Evolutionary conservation across 2,113 vertebrate species (phyloP).

Genomic region (Tichodroma muraria): DNA sequence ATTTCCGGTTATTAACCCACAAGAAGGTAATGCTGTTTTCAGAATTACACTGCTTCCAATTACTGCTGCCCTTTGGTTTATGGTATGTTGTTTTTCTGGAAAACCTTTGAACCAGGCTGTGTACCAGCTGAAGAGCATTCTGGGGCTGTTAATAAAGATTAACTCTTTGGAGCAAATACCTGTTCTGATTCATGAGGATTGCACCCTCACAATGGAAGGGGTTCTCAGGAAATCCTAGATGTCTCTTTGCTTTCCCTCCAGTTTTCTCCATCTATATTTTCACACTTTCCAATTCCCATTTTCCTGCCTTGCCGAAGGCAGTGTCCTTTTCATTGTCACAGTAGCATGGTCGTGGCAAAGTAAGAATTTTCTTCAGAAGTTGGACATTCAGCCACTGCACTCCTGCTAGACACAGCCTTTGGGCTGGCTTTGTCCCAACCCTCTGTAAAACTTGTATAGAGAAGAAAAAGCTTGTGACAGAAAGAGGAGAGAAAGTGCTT

Average conservation of each 20-base stretch:
- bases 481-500: background rate
- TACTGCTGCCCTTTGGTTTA: slow-evolving; percentile 80
- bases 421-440: background rate
- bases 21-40: slow-evolving; percentile 23
- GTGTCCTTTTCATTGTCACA: background rate
- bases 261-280: background rate
- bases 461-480: background rate
- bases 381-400: background rate
- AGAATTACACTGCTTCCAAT: slow-evolving; percentile 43
- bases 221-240: background rate
- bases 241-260: background rate
- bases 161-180: slow-evolving; percentile 24
- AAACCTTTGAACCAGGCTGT: slow-evolving; percentile 71
- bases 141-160: slow-evolving; percentile 44
- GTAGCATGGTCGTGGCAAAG: background rate
- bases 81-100: slow-evolving; percentile 62
- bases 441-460: background rate
- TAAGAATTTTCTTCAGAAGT: background rate
- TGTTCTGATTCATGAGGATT: background rate
- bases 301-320: background rate
- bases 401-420: background rate
- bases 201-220: background rate
- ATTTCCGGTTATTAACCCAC: slow-evolving; percentile 67
- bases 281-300: background rate
- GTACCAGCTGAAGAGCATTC: slow-evolving; percentile 41